Conservation (phyloP, 2,797 vertebrate species). For the Euphonia xanthogaster region DNA sequence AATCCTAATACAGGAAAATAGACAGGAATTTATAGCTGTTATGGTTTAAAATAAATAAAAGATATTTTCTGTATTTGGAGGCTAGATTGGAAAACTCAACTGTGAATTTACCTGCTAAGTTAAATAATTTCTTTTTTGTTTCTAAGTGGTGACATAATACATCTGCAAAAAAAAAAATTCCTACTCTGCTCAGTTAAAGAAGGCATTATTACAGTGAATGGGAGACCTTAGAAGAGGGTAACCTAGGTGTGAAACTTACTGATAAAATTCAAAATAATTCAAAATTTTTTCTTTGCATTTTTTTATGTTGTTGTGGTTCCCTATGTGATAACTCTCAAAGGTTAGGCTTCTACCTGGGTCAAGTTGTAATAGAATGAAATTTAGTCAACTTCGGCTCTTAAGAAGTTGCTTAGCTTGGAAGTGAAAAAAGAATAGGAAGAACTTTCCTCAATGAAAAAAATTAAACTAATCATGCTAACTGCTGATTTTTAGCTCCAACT, state of each 20-base stretch:
- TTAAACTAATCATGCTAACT: background rate
- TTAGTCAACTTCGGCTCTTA: background rate
- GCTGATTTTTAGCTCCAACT: background rate
- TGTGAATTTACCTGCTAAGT: background rate
- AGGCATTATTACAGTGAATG: background rate
- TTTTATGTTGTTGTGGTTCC: background rate
- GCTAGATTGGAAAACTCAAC: background rate
- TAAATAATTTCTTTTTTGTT: background rate
- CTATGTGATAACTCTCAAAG: background rate
- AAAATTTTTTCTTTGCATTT: background rate
- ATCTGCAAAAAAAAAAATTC: background rate
- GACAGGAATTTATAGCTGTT: background rate
- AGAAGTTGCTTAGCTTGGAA: background rate
- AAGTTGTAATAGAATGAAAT: background rate
- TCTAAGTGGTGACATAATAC: background rate
- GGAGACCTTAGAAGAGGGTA: background rate
- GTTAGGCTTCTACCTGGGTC: background rate
- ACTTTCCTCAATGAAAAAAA: background rate
- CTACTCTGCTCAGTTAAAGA: background rate
- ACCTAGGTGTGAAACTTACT: background rate
- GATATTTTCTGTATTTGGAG: rapidly evolving
- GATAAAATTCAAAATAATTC: background rate
- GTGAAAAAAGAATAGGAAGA: background rate
- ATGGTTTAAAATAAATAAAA: background rate
- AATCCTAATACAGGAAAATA: background rate